Evolutionary conservation across 2,797 vertebrate genomes (phyloP), one percentile per base, ranked within the genome.

Genomic region (Molossus alvarezi): DNA sequence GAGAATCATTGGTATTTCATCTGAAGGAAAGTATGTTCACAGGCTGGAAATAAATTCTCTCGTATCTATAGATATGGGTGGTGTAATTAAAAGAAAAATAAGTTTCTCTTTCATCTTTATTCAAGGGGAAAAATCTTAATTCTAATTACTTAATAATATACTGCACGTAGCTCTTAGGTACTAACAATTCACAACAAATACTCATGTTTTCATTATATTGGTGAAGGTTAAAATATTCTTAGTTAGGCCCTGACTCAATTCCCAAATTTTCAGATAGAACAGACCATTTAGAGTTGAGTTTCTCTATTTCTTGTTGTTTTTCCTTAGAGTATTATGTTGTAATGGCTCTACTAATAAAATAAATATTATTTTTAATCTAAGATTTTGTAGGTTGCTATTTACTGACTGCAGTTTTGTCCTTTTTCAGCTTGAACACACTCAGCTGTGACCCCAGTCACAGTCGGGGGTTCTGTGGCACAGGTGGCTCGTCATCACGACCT

Each of bases 1-100:
- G 99, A 99, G 99, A 98, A 99, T 99, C 95, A 99, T 99, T 98
- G 99, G 99, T 98, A 99, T 99, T 98, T 99, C 99, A 97, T 99
- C 99, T 97, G 99, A 99, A 15, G 98, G 99, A 98, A 99, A 99
- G 99, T 99, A 98, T 98, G 99, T 99, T 60, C 72, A 87, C 60
- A 57, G 37, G 2, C 77, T 73, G 6, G 2, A 51, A 88, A 65
- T 88, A 82, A 57, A 33, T 92, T 83, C 33, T 94, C 14, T 95
- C 41, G 23, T 77, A 71, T 64, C 53, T 57, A 41, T 92, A 73
- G 60, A 76, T 33, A 7, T 79, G 67, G 45, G 67, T 64, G 5
- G 73, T 85, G 1, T 89, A 77, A 92, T 94, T 83, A 79, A 71
- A 82, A 77, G n/a, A 64, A 92, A 81, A 91, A 75, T 51, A 62